These are phyloP conservation scores for Orchesella flavescens DNA, from an alignment of 2,888 invertebrate genomes.

Conservation along the genomic window DNA sequence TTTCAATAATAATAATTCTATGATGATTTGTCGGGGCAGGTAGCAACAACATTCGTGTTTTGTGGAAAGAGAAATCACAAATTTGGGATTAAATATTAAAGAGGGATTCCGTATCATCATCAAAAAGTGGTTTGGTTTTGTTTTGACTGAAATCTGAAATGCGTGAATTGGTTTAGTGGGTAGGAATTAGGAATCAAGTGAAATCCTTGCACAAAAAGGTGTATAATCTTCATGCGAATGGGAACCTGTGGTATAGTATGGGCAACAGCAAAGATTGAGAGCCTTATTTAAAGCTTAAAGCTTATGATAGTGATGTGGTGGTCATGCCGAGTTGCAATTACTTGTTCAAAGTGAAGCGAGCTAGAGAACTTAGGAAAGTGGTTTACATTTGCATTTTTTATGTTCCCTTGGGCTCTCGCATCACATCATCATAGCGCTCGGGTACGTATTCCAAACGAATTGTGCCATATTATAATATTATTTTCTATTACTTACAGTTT, in stretches of 20 bases:
- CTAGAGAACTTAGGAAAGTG: constrained; percentile 23
- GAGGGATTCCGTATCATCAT: no score
- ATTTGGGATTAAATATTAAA: no score
- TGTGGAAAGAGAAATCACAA: no score
- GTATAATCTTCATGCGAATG: neutral
- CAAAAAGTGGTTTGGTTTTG: no score
- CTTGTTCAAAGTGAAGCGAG: constrained; percentile 3
- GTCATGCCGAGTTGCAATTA: constrained; percentile 8
- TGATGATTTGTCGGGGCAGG: no score
- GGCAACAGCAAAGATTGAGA: neutral
- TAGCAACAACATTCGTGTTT: no score
- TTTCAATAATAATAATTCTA: no score
- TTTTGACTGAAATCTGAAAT: no score
- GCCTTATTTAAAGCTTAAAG: neutral
- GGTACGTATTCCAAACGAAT: neutral
- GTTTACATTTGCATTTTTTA: constrained; percentile 54
- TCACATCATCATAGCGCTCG: constrained; percentile 34
- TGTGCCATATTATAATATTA: no score
- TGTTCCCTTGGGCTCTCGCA: constrained; percentile 51
- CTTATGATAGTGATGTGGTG: constrained; percentile 16
- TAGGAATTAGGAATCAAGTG: neutral
- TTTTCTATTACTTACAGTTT: no score
- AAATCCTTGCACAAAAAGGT: neutral
- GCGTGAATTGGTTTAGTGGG: neutral
- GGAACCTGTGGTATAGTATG: neutral